Conservation (phyloP, 2,888 invertebrate species). For the Doris montereyensis region DNA sequence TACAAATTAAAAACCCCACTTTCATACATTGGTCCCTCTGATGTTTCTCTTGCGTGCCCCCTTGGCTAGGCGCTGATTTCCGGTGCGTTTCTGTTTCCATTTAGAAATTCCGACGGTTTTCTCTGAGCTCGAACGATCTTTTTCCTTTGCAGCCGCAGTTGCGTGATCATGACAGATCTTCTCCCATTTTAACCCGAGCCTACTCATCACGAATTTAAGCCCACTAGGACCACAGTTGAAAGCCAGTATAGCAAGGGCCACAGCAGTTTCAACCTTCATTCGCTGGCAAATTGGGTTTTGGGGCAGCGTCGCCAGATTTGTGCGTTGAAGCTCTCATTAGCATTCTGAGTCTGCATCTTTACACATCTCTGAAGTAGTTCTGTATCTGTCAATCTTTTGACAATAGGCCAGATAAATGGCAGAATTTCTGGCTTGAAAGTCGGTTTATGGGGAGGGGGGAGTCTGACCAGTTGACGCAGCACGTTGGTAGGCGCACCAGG, state of each 20-base stretch:
- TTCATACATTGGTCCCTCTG: background rate
- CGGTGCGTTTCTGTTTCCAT: background rate
- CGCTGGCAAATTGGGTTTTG: constrained; percentile 17
- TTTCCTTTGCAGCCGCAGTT: too few species aligned
- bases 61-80: background rate
- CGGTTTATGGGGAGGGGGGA: background rate
- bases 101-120: background rate
- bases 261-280: constrained; percentile 1
- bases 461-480: too few species aligned
- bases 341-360: constrained; percentile 32
- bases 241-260: background rate
- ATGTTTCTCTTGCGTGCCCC: background rate
- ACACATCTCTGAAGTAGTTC: constrained; percentile 26
- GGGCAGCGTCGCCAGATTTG: constrained; percentile 26
- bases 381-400: constrained; percentile 24
- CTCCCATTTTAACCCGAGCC: background rate
- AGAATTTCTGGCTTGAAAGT: background rate
- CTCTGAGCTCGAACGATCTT: background rate
- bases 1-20: background rate
- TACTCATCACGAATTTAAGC: background rate
- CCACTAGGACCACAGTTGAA: constrained; percentile 9
- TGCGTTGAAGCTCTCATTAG: constrained; percentile 28
- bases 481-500: constrained; percentile 7
- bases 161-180: too few species aligned
- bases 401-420: background rate